These are phyloP conservation scores for Molossus molossus DNA, from an alignment of 2,797 vertebrate species.

Conservation along the genomic window DNA sequence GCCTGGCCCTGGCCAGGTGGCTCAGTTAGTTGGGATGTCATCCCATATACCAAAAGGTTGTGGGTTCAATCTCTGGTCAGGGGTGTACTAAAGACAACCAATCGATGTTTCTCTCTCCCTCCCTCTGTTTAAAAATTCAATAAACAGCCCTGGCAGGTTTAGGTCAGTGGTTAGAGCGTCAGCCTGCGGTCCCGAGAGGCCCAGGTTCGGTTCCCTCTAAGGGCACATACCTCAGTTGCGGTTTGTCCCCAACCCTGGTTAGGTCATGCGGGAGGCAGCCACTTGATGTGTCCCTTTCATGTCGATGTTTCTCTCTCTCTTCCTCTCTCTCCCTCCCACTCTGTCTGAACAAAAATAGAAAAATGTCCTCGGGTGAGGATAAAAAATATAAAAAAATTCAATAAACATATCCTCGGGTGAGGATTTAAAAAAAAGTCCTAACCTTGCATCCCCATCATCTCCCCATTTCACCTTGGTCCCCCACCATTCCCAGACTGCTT, in stretches of 20 bases:
- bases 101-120: background rate
- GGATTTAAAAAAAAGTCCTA: background rate
- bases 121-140: background rate
- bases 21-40: background rate
- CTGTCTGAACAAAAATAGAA: background rate
- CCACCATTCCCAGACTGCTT: slow-evolving; percentile 4
- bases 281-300: background rate
- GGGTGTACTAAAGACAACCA: background rate
- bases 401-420: background rate
- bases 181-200: too few species aligned
- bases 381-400: background rate
- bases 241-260: too few species aligned
- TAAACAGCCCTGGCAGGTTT: background rate
- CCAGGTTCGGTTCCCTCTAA: too few species aligned
- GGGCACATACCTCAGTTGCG: too few species aligned
- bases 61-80: background rate
- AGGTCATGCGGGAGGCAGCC: background rate
- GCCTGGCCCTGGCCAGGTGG: background rate
- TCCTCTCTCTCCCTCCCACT: background rate
- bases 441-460: background rate
- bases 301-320: background rate
- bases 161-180: too few species aligned
- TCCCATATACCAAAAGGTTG: background rate
- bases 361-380: too few species aligned
- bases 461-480: background rate